These are phyloP conservation scores for Calcarius ornatus DNA, from an alignment of 2,113 vertebrate species.

Conservation along the genomic window DNA sequence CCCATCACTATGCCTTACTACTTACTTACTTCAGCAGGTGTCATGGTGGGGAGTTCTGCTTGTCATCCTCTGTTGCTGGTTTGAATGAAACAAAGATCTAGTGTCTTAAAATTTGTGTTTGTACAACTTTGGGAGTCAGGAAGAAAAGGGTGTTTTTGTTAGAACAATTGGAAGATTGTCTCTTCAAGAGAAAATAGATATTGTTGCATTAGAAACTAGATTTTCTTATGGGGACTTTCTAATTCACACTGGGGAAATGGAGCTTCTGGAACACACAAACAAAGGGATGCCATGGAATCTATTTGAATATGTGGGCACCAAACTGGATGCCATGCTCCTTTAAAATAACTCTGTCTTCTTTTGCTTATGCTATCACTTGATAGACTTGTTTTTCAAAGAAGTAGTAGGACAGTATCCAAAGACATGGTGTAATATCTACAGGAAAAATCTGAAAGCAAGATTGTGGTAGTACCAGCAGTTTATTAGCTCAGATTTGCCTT, in stretches of 20 bases:
- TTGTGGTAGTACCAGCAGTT: background rate
- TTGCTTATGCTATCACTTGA: background rate
- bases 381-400: background rate
- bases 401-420: background rate
- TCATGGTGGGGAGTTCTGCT: background rate
- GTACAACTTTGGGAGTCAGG: background rate
- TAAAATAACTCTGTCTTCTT: background rate
- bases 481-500: background rate
- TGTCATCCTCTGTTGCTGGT: background rate
- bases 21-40: background rate
- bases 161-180: background rate
- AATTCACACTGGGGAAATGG: background rate
- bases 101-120: background rate
- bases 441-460: background rate
- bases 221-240: background rate
- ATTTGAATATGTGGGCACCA: background rate
- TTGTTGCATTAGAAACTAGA: background rate
- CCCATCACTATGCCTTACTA: rapidly evolving
- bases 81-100: background rate
- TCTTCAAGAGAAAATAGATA: background rate
- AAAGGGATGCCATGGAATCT: rapidly evolving
- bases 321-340: background rate
- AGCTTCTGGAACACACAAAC: background rate
- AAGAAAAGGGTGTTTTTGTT: background rate
- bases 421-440: background rate